Base-by-base conservation (phyloP, 2,888 invertebrate genomes). In the Rhabditoides inermis region DNA sequence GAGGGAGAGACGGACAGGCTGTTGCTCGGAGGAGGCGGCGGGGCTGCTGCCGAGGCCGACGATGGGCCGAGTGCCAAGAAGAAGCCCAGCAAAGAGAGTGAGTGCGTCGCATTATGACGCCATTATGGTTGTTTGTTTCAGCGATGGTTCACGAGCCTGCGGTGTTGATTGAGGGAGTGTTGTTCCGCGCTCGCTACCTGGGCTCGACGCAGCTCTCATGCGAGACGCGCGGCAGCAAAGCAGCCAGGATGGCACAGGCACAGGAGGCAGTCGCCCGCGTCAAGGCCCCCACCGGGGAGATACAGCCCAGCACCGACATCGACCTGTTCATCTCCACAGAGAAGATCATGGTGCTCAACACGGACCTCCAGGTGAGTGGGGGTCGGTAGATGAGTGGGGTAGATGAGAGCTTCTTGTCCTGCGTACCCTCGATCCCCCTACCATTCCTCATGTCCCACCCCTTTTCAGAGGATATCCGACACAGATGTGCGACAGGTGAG, bases 321-420 rank as follows among this genome's bases (percentile, higher is more conserved):
- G 98, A 99, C 78, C 83, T 99, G 32, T 99, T 99, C 81, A 95
- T 99, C 76, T 98, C 98, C 23, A 95, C 95, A 3, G 98, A 99
- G 79, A 99, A 99, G 81, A 98, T 99, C 65, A 99, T 99, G 98
- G 98, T 99, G 54, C 83, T 98, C 59, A 98, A 98, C 78, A 98
- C 98, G 3, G 95, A 98, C 79, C 82, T 98, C 49, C 95, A 98
- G 81, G 84, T 84, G 69, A 23, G 44, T 10, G n/a, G n/a, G n/a
- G n/a, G n/a, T n/a, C n/a, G n/a, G n/a, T n/a, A n/a, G n/a, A n/a
- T n/a, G n/a, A n/a, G n/a, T n/a, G n/a, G n/a, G n/a, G n/a, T n/a
- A n/a, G n/a, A n/a, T n/a, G n/a, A n/a, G n/a, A n/a, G n/a, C n/a
- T n/a, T n/a, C n/a, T n/a, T n/a, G n/a, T n/a, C n/a, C n/a, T n/a